phyloP scores from a whole-genome alignment of 2,888 invertebrate genomes.

The Cheilosia vernalis region DNA sequence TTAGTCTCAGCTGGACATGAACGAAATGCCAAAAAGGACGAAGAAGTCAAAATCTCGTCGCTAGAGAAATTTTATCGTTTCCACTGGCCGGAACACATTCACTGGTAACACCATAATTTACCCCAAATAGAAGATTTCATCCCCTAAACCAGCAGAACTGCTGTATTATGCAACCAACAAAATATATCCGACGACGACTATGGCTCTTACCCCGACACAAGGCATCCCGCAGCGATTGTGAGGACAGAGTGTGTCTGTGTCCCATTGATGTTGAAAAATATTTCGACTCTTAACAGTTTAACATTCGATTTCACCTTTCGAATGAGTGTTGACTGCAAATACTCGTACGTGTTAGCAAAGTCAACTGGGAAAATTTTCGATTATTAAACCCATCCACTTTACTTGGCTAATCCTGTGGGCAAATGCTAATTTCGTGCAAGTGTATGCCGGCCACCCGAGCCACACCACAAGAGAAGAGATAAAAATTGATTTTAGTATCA shows the following conservation, averaged over 20 bases:
- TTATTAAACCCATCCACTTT: constrained; percentile 21
- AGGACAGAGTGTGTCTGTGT: neutral
- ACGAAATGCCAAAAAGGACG: neutral
- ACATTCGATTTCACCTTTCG: constrained; percentile 28
- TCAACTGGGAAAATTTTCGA: constrained; percentile 9
- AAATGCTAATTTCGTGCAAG: constrained; percentile 35
- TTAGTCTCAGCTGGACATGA: constrained; percentile 1
- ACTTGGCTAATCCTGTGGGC: constrained; percentile 10
- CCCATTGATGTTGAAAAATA: neutral
- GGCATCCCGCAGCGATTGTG: neutral
- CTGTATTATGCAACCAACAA: constrained; percentile 14
- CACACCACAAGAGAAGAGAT: constrained; percentile 15
- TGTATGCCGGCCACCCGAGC: neutral
- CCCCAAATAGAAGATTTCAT: constrained; percentile 4
- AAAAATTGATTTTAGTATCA: constrained; percentile 43
- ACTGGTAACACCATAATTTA: constrained; percentile 16
- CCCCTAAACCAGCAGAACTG: constrained; percentile 10
- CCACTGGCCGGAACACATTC: constrained; percentile 13
- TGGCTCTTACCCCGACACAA: neutral
- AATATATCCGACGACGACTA: neutral
- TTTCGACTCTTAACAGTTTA: constrained; percentile 9
- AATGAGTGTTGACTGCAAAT: constrained; percentile 25
- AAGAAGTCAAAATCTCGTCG: constrained; percentile 9
- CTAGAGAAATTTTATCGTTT: constrained; percentile 20
- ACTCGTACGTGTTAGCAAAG: constrained; percentile 1